A percentile compares a stretch with the other conserved stretches of the same genome.
These are phyloP conservation scores for Eristalis arbustorum DNA, from an alignment of 2,888 invertebrate species.

Conservation along the genomic window DNA sequence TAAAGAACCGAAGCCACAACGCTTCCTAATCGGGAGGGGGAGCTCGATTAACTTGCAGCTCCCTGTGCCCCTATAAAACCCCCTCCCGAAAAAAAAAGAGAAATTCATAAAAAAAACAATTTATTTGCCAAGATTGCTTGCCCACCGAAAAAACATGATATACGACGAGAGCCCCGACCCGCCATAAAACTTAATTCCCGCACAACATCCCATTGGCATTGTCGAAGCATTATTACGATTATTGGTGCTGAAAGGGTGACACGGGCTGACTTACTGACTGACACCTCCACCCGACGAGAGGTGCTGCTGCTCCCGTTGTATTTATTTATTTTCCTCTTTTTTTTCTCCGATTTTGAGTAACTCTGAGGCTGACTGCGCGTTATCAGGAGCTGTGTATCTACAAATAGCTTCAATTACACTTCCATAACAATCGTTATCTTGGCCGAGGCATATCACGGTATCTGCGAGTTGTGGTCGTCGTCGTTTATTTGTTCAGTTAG, in stretches of 20 bases:
- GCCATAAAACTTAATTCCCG: constrained; percentile 52
- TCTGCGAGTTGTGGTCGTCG: constrained; percentile 17
- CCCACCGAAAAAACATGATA: constrained; percentile 37
- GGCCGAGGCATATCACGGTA: constrained; percentile 32
- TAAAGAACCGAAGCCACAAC: neutral
- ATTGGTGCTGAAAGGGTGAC: constrained; percentile 45
- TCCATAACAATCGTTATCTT: constrained; percentile 59
- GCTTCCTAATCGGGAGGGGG: neutral
- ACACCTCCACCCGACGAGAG: neutral
- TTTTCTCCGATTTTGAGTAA: neutral
- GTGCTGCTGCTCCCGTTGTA: constrained; percentile 3
- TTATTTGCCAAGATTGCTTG: constrained; percentile 23
- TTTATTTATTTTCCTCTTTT: neutral
- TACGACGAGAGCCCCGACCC: constrained; percentile 39
- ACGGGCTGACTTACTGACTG: constrained; percentile 10
- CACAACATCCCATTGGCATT: constrained; percentile 46
- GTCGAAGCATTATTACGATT: constrained; percentile 58
- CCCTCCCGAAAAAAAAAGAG: neutral
- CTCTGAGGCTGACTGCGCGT: constrained; percentile 4
- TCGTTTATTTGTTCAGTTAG: constrained; percentile 56
- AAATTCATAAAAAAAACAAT: constrained; percentile 21
- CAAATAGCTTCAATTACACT: constrained; percentile 55
- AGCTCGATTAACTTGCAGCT: constrained; percentile 30
- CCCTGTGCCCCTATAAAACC: constrained; percentile 31
- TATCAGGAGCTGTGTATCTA: constrained; percentile 51